Conservation (phyloP, 1,140 invertebrate genomes). For the Trichonephila inaurata region DNA sequence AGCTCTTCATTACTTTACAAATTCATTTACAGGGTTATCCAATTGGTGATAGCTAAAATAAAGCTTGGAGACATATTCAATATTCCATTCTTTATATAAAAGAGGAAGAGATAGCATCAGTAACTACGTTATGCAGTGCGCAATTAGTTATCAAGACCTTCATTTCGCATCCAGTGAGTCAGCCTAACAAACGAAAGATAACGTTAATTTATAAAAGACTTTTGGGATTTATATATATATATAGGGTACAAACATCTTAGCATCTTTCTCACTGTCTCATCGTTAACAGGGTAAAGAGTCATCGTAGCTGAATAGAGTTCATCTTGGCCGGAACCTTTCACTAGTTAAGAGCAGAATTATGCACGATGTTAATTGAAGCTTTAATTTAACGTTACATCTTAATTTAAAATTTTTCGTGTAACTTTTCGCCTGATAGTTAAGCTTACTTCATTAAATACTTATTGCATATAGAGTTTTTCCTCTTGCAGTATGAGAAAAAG, state of each 20-base stretch:
- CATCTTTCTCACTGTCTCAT: not conserved
- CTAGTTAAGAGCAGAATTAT: too few relatives aligned
- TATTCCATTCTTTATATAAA: not conserved
- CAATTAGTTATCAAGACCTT: conserved; percentile 50
- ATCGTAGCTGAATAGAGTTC: not conserved
- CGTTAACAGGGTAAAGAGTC: conserved; percentile 17
- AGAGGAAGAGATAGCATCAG: not conserved
- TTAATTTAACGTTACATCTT: too few relatives aligned
- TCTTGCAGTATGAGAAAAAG: too few relatives aligned
- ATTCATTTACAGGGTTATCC: not conserved
- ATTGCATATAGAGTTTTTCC: too few relatives aligned
- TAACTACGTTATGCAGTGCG: not conserved
- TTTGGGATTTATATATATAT: conserved; percentile 38
- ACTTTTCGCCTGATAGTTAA: too few relatives aligned
- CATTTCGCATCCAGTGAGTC: not conserved
- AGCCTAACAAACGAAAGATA: conserved; percentile 45
- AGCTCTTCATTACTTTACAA: not conserved
- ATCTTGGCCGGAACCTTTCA: not conserved
- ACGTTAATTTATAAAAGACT: conserved; percentile 69
- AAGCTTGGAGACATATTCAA: not conserved
- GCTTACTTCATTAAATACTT: too few relatives aligned
- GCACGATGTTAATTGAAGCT: too few relatives aligned
- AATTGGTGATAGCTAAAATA: not conserved
- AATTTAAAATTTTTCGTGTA: too few relatives aligned
- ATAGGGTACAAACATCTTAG: conserved; percentile 39